A percentile compares a stretch with the other conserved stretches of the same genome.
Evolutionary conservation across 2,113 vertebrate genomes (phyloP).

Genomic region (Corythornis madagascariensis): DNA sequence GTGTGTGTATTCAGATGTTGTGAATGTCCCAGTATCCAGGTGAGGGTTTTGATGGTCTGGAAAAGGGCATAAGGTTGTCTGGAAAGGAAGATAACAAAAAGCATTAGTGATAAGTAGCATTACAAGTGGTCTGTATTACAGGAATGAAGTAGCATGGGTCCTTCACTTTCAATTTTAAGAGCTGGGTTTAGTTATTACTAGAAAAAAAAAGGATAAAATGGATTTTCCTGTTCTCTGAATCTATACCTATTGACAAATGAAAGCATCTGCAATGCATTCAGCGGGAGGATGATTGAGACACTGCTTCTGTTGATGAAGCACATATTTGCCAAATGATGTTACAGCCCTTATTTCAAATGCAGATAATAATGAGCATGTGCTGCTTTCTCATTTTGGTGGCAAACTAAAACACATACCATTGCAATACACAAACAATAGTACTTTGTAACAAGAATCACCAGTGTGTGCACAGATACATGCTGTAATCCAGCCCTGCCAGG

Average conservation of each 20-base stretch:
- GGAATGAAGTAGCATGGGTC: neutral
- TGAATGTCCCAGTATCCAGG: neutral
- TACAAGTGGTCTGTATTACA: neutral
- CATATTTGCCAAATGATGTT: neutral
- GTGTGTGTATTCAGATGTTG: too few species aligned
- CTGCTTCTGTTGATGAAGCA: neutral
- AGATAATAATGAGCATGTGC: neutral
- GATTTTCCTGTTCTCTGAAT: neutral
- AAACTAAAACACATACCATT: neutral
- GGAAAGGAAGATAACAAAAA: neutral
- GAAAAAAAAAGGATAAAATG: neutral
- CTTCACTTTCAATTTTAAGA: neutral
- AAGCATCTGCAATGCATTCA: neutral
- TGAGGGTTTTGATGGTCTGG: neutral
- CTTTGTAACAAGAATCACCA: neutral
- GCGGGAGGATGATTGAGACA: neutral
- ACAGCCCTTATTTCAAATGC: neutral
- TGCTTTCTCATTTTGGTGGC: neutral
- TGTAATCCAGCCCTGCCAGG: neutral
- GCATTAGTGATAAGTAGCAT: neutral
- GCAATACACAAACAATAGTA: neutral
- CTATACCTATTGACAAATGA: neutral
- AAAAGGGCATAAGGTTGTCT: neutral
- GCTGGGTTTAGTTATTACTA: neutral
- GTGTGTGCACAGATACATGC: neutral